Conservation (phyloP, 2,888 invertebrate species). For the Pammene aurita region DNA sequence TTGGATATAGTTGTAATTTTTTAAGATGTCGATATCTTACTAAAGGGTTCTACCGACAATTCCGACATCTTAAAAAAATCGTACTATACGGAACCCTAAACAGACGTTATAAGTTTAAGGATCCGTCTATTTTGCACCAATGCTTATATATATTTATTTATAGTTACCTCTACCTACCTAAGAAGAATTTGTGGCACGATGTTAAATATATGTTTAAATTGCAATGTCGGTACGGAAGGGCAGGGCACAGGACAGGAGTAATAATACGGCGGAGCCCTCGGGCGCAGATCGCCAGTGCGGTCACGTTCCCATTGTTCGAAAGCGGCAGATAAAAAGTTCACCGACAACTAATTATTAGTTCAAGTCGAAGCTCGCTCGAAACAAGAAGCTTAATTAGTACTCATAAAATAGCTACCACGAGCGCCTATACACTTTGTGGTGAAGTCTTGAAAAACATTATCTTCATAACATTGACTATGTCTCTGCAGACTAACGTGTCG, state of each 20-base stretch:
- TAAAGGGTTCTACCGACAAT: too few species aligned
- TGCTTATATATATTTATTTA: too few species aligned
- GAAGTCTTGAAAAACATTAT: slow-evolving; percentile 11
- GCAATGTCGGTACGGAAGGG: slow-evolving; percentile 17
- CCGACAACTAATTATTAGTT: slow-evolving; percentile 76
- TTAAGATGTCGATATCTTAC: too few species aligned
- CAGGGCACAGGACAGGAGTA: slow-evolving; percentile 31
- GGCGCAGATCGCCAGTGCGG: slow-evolving; percentile 67
- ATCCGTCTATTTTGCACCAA: too few species aligned
- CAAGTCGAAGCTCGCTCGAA: slow-evolving; percentile 65
- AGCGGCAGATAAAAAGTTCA: slow-evolving; percentile 77
- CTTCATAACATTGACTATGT: slow-evolving; percentile 3
- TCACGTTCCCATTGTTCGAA: slow-evolving; percentile 81
- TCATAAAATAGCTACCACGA: slow-evolving; percentile 62
- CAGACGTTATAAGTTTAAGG: too few species aligned
- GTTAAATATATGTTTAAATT: slow-evolving; percentile 25
- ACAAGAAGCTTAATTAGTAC: slow-evolving; percentile 78
- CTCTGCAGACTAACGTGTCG: not conserved
- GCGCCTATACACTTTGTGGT: slow-evolving; percentile 7
- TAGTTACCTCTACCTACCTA: not conserved
- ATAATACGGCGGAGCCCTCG: slow-evolving; percentile 54
- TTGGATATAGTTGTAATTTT: too few species aligned
- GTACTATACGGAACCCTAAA: too few species aligned
- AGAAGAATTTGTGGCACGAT: too few species aligned
- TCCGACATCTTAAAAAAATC: too few species aligned